A percentile compares a stretch with the other conserved stretches of the same genome.
These are phyloP conservation scores for Lucinisca nassula DNA, from an alignment of 2,888 invertebrate species.

Conservation along the genomic window DNA sequence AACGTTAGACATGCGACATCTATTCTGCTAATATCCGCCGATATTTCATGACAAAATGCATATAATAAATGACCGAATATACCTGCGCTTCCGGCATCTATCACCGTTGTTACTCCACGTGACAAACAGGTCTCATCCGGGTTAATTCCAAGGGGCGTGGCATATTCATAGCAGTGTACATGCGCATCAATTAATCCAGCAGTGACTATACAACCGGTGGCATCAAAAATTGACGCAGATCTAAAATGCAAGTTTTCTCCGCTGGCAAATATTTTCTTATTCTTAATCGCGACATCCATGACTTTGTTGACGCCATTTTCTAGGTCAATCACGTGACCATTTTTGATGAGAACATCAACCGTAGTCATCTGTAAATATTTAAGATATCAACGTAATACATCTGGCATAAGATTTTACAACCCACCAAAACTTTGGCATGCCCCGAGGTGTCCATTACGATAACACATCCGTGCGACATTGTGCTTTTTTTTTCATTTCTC, in stretches of 20 bases:
- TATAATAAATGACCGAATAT: no score
- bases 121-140: constrained; percentile 80
- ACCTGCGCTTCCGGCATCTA: constrained; percentile 86
- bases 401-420: no score
- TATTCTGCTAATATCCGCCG: no score
- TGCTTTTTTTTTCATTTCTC: no score
- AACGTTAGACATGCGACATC: no score
- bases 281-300: constrained; percentile 72
- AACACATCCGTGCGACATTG: no score
- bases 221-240: constrained; percentile 75
- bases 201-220: constrained; percentile 80
- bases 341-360: constrained; percentile 70
- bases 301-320: constrained; percentile 73
- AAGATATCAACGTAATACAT: no score
- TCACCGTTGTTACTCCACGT: constrained; percentile 82
- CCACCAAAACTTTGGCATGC: no score
- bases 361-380: constrained; percentile 23
- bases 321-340: constrained; percentile 84
- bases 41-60: no score
- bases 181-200: constrained; percentile 85
- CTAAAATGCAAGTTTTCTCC: constrained; percentile 57
- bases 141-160: constrained; percentile 84
- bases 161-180: constrained; percentile 83
- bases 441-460: no score
- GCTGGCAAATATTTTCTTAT: constrained; percentile 61